Conservation (phyloP, 2,888 invertebrate species). For the Dusona sp. region DNA sequence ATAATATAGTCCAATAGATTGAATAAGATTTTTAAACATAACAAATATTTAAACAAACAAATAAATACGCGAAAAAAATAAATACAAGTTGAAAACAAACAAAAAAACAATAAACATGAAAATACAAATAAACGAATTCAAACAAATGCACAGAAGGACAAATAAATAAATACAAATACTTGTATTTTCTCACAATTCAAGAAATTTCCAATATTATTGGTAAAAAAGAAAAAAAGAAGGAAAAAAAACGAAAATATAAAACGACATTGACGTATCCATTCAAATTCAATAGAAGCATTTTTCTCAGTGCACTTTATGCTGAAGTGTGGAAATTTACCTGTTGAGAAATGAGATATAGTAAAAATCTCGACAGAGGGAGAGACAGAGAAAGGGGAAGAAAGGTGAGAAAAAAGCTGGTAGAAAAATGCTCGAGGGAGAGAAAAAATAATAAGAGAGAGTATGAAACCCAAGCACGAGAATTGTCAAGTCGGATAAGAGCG, state of each 20-base stretch:
- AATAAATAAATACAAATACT: not conserved
- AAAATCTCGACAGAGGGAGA: not conserved
- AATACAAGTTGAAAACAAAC: not conserved
- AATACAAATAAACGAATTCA: not conserved
- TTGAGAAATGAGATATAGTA: conserved; percentile 36
- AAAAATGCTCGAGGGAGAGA: conserved; percentile 22
- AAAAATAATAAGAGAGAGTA: not conserved
- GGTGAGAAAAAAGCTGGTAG: conserved; percentile 52
- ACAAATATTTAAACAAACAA: not conserved
- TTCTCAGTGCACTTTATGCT: not conserved
- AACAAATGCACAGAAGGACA: not conserved
- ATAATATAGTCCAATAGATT: not conserved
- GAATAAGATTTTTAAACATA: not conserved
- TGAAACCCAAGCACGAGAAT: not conserved
- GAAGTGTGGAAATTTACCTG: conserved; percentile 57
- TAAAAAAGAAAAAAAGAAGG: not conserved
- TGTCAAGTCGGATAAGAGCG: conserved; percentile 14
- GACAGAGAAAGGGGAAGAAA: not conserved
- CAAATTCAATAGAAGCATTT: not conserved
- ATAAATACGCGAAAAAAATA: not conserved
- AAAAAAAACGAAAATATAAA: no score
- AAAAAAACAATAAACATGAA: not conserved
- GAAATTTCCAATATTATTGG: not conserved
- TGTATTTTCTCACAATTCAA: not conserved
- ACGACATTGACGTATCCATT: not conserved